phyloP scores from a whole-genome alignment of 2,888 invertebrate genomes.

The Philopedon plagiatum region DNA sequence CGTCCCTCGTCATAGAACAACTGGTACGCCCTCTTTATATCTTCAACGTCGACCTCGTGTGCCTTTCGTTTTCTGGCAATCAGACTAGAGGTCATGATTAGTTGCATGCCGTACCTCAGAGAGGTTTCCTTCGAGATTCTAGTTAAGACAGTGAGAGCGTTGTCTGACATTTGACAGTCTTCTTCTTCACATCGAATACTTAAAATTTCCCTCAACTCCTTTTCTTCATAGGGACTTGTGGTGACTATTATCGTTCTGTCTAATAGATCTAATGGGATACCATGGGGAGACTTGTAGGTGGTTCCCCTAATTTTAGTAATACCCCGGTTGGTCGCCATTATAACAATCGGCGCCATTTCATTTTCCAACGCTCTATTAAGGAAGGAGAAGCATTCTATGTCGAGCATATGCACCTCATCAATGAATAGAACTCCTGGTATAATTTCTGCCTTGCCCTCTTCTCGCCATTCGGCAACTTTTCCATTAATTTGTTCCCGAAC shows the following conservation, averaged over 20 bases:
- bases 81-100: conserved; percentile 96
- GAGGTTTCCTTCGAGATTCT: conserved; percentile 95
- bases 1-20: conserved; percentile 95
- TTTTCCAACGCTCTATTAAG: conserved; percentile 97
- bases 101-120: conserved; percentile 96
- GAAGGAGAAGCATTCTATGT: conserved; percentile 99
- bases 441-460: conserved; percentile 99
- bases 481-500: conserved; percentile 98
- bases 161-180: conserved; percentile 94
- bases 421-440: conserved; percentile 98
- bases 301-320: conserved; percentile 93
- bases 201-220: conserved; percentile 92
- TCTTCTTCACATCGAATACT: conserved; percentile 94
- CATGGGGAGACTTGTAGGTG: conserved; percentile 91
- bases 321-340: conserved; percentile 98
- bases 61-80: conserved; percentile 93
- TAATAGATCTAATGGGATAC: conserved; percentile 95
- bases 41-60: conserved; percentile 86
- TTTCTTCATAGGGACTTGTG: conserved; percentile 89
- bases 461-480: conserved; percentile 96
- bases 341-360: conserved; percentile 97
- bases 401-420: conserved; percentile 99
- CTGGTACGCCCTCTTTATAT: conserved; percentile 95
- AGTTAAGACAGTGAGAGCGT: conserved; percentile 92
- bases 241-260: conserved; percentile 97